These are phyloP conservation scores for Cosmopolites sordidus DNA, from an alignment of 2,888 invertebrate genomes.

Conservation along the genomic window DNA sequence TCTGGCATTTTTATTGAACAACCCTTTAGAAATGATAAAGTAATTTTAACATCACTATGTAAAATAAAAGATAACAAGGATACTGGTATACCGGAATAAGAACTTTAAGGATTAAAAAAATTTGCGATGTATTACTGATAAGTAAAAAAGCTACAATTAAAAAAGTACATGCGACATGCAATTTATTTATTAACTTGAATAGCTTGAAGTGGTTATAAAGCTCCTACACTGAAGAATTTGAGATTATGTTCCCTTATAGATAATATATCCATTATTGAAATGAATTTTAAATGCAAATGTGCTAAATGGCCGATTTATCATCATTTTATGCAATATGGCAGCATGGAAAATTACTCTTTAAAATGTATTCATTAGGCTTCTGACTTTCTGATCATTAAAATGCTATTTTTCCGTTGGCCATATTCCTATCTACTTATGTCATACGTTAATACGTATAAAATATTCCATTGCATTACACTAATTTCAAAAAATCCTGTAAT, in stretches of 20 bases:
- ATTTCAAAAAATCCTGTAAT: background rate
- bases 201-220: slow-evolving; percentile 14
- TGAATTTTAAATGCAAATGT: slow-evolving; percentile 26
- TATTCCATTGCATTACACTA: background rate
- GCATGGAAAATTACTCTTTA: slow-evolving; percentile 12
- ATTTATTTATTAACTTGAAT: slow-evolving; percentile 15
- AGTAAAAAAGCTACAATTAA: too few species aligned
- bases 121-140: background rate
- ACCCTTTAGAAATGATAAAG: too few species aligned
- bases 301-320: slow-evolving; percentile 23
- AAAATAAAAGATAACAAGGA: too few species aligned
- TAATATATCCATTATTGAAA: slow-evolving; percentile 24
- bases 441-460: slow-evolving; percentile 6
- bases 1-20: too few species aligned
- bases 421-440: slow-evolving; percentile 3
- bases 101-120: too few species aligned
- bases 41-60: too few species aligned
- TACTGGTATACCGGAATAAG: too few species aligned
- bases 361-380: slow-evolving; percentile 17
- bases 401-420: slow-evolving; percentile 7
- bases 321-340: slow-evolving; percentile 22
- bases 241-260: slow-evolving; percentile 20
- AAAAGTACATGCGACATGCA: slow-evolving; percentile 7
- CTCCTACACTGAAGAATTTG: slow-evolving; percentile 14
- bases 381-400: slow-evolving; percentile 13